Evolutionary conservation across 35 echinoderm and acorn worm genomes (phyloP), one percentile per base, ranked within the genome.

Genomic region (Antedon bifida): DNA sequence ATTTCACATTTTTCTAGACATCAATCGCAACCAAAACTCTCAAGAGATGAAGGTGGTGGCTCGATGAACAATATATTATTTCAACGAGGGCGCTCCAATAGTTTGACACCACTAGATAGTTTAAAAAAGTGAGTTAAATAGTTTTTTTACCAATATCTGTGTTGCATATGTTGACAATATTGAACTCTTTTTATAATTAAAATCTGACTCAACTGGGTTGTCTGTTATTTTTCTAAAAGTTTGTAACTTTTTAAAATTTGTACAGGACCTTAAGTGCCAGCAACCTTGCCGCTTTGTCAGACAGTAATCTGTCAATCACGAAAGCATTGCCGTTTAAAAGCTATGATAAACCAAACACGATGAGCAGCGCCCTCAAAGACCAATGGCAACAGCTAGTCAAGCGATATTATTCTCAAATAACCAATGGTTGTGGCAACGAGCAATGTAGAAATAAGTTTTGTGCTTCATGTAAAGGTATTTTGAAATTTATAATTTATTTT

Each of bases 231-330:
- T 56, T n/a, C n/a, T n/a, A n/a, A n/a, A n/a, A n/a, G 46, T n/a
- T n/a, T n/a, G n/a, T n/a, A n/a, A n/a, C n/a, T n/a, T n/a, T n/a
- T n/a, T n/a, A n/a, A n/a, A n/a, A n/a, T n/a, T n/a, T n/a, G n/a
- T 34, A 23, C 33, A 96, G 93, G 46, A 96, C 91, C 36, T 75
- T 96, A 13, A 96, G 93, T 91, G 93, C 93, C 29, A 96, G 93
- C 35, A 96, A 96, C 80, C 74, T 96, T 29, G 93, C 93, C 26
- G 93, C 93, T 23, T 86, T 87, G 34, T 92, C 89, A 31, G 93
- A 96, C 81, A 91, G 89, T 39, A 96, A 96, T 84, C 74, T 96
- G 30, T 96, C 93, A 19, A 89, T 91, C 29, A 82, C 80, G 23
- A 88, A 96, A 85, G 93, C 93, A 34, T 33, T 86, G 31, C 93